These are phyloP conservation scores for Mythimna loreyi DNA, from an alignment of 2,888 invertebrate species.

Conservation along the genomic window DNA sequence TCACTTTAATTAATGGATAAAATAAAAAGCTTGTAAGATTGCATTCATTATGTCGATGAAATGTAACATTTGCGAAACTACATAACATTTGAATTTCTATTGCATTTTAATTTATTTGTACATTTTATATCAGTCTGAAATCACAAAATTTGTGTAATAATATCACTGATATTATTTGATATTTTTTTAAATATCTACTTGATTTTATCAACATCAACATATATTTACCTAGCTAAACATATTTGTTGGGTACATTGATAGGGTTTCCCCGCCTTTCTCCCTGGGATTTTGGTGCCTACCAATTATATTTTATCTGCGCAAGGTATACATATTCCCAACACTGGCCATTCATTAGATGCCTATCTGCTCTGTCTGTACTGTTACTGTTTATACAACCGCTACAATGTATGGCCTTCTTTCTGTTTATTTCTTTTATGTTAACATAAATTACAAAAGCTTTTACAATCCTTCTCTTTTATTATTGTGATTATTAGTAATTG, in stretches of 20 bases:
- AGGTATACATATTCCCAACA: conserved; percentile 9
- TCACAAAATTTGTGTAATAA: neutral
- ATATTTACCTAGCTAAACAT: neutral
- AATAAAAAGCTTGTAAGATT: conserved; percentile 4
- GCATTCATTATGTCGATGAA: conserved; percentile 20
- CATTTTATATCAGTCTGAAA: neutral
- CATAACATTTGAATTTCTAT: conserved; percentile 4
- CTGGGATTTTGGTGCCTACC: conserved; percentile 19
- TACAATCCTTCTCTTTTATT: neutral
- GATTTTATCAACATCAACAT: neutral
- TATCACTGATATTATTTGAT: too few species aligned
- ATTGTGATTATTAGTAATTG: conserved; percentile 6
- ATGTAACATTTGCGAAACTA: conserved; percentile 35
- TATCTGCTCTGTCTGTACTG: conserved; percentile 24
- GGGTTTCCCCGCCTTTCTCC: neutral
- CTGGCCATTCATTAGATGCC: conserved; percentile 26
- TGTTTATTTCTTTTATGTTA: conserved; percentile 6
- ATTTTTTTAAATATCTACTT: neutral
- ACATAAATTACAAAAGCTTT: neutral
- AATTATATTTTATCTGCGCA: conserved; percentile 31
- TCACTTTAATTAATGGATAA: conserved; percentile 37
- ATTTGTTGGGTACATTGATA: neutral
- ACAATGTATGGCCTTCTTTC: conserved; percentile 6
- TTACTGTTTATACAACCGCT: conserved; percentile 35
- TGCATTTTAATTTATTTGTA: conserved; percentile 8